A percentile compares a stretch with the other conserved stretches of the same genome.
Evolutionary conservation across 2,113 vertebrate species (phyloP).

Genomic region (Eonycteris spelaea): DNA sequence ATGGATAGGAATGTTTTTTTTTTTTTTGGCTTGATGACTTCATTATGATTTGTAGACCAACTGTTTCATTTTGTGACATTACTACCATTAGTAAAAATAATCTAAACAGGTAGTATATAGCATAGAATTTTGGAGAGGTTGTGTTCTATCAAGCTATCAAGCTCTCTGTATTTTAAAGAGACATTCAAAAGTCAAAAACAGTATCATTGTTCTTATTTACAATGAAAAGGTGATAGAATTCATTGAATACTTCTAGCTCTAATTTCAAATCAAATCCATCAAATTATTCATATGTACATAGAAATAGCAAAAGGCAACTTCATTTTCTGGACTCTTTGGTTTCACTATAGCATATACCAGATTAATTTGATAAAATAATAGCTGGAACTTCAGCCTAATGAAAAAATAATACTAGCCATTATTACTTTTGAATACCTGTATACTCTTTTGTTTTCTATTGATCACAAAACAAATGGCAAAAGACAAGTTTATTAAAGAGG

Average conservation of each 20-base stretch:
- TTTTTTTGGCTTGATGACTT: background rate
- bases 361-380: constrained; percentile 16
- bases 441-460: background rate
- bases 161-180: background rate
- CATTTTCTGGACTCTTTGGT: background rate
- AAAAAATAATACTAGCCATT: background rate
- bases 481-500: background rate
- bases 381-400: background rate
- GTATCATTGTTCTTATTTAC: background rate
- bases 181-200: background rate
- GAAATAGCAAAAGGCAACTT: background rate
- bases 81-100: background rate
- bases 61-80: background rate
- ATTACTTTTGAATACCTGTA: background rate
- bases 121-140: background rate
- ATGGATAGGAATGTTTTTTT: background rate
- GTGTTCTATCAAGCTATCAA: background rate
- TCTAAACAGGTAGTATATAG: background rate
- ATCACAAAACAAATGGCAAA: background rate
- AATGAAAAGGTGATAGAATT: background rate
- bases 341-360: background rate
- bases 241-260: background rate
- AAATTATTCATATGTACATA: background rate
- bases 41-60: background rate
- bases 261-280: background rate